Evolutionary conservation across 1,140 invertebrate genomes (phyloP), one percentile per base, ranked within the genome.

Genomic region (Tyrophagus putrescentiae): DNA sequence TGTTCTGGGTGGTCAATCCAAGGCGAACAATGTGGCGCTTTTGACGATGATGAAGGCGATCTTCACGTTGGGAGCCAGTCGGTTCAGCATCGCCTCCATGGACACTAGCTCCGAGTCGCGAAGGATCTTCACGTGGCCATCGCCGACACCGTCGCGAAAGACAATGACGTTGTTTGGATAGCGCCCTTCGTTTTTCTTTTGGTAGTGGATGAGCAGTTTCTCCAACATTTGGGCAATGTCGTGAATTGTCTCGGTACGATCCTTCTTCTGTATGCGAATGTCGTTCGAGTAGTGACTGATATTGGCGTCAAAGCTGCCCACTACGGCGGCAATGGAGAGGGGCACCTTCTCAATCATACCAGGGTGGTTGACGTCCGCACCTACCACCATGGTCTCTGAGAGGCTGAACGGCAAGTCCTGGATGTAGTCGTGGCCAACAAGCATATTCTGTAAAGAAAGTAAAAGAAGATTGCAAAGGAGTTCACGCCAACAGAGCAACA

Each of bases 361-460:
- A 0, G 86, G 85, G 77, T 91, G 87, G 1, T 85, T 88, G 1
- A 89, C 86, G 73, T 92, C 88, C 23, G 86, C 87, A n/a, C n/a
- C n/a, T n/a, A n/a, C n/a, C n/a, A n/a, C n/a, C n/a, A n/a, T n/a
- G n/a, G n/a, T n/a, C n/a, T n/a, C n/a, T n/a, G n/a, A n/a, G n/a
- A n/a, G n/a, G n/a, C n/a, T n/a, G n/a, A n/a, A n/a, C n/a, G n/a
- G n/a, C n/a, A n/a, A n/a, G n/a, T n/a, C n/a, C n/a, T n/a, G n/a
- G n/a, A n/a, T n/a, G n/a, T n/a, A n/a, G n/a, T n/a, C n/a, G n/a
- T n/a, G n/a, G n/a, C n/a, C n/a, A n/a, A n/a, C n/a, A n/a, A n/a
- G n/a, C n/a, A n/a, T n/a, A n/a, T n/a, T n/a, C n/a, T n/a, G n/a
- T n/a, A n/a, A n/a, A n/a, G n/a, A n/a, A n/a, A n/a, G n/a, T n/a